Conservation (phyloP, 2,113 vertebrate species). For the Dicaeum eximium region DNA sequence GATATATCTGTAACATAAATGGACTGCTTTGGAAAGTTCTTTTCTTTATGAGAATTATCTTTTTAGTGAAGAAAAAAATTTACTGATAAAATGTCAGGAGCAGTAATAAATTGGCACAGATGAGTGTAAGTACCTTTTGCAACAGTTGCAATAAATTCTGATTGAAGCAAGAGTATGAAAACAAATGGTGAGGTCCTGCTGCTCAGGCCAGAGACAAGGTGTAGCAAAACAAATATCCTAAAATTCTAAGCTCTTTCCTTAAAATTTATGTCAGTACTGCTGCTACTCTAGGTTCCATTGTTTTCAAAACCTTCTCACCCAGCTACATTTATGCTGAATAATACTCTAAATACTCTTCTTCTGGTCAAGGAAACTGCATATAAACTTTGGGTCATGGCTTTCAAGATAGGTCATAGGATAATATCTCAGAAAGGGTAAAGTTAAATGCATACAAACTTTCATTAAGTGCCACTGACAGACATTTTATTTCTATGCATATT, state of each 20-base stretch:
- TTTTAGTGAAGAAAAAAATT: not conserved
- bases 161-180: not conserved
- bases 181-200: not conserved
- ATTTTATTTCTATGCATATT: not conserved
- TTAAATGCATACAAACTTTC: not conserved
- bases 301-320: not conserved
- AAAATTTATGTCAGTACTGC: not conserved
- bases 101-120: not conserved
- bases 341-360: not conserved
- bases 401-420: not conserved
- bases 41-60: not conserved
- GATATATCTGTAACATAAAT: not conserved
- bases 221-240: not conserved
- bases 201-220: not conserved
- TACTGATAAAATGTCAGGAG: not conserved
- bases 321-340: not conserved
- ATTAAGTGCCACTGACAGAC: not conserved
- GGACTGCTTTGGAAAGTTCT: not conserved
- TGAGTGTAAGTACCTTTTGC: not conserved
- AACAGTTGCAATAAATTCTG: not conserved
- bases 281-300: not conserved
- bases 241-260: not conserved
- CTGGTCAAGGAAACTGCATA: not conserved
- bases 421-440: not conserved
- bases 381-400: not conserved